phyloP scores from a whole-genome alignment of 2,113 vertebrate genomes.

The Elanoides forficatus region DNA sequence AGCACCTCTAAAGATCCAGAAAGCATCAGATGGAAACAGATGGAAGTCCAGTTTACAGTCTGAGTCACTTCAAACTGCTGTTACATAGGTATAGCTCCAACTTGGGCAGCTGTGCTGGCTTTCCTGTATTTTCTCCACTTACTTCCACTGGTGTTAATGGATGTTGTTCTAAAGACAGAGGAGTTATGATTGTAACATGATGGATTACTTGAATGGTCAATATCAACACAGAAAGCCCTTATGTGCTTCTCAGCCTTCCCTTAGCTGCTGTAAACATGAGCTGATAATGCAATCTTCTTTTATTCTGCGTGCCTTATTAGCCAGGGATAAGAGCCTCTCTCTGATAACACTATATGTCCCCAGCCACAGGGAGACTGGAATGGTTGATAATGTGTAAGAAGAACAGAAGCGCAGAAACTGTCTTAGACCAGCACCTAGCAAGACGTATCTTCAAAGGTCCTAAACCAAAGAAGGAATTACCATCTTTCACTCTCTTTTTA shows the following conservation, averaged over 20 bases:
- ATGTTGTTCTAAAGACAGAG: not conserved
- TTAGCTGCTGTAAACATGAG: not conserved
- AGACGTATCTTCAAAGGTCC: not conserved
- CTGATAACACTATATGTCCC: not conserved
- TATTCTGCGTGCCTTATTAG: not conserved
- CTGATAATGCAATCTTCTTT: not conserved
- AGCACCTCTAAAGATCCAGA: not conserved
- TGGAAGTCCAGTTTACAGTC: not conserved
- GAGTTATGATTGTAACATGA: not conserved
- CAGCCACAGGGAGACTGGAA: not conserved
- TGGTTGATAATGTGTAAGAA: not conserved
- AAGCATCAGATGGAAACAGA: not conserved
- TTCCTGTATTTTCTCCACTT: not conserved
- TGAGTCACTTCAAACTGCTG: not conserved
- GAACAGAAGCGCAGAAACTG: not conserved
- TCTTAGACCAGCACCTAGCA: not conserved
- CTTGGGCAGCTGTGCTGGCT: not conserved
- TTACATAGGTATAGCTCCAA: not conserved
- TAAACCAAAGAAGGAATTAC: not conserved
- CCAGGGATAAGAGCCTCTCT: not conserved
- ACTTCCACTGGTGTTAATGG: not conserved
- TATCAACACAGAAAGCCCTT: not conserved
- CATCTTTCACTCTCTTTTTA: not conserved
- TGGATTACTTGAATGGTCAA: not conserved
- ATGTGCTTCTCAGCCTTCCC: not conserved